Evolutionary conservation across 2,113 vertebrate species (phyloP).

Genomic region (Glareola pratincola): DNA sequence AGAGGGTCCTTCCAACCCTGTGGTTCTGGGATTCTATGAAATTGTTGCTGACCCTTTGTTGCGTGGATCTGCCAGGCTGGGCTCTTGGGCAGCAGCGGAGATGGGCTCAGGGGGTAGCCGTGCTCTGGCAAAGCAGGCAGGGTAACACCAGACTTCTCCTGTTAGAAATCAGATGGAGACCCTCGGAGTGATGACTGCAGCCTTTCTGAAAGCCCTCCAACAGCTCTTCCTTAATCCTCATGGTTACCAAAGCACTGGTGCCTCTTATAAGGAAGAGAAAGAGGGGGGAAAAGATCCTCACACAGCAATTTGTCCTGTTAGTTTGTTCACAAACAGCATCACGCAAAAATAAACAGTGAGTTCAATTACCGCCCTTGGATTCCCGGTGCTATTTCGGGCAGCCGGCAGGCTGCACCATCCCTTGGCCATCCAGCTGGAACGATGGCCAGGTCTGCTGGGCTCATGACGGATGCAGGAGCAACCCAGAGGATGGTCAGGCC

Average conservation of each 20-base stretch:
- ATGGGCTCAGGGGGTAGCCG: neutral
- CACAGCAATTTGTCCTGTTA: neutral
- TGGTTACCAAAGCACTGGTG: neutral
- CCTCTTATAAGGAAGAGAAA: neutral
- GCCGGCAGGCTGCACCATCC: neutral
- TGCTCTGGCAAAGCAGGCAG: neutral
- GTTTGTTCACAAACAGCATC: neutral
- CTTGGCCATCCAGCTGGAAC: neutral
- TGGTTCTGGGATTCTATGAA: neutral
- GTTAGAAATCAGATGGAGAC: neutral
- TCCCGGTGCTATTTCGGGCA: neutral
- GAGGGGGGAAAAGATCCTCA: neutral
- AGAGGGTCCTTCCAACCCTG: no score
- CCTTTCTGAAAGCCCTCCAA: neutral
- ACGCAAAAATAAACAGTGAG: rapidly evolving
- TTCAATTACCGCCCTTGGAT: neutral
- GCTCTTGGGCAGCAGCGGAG: neutral
- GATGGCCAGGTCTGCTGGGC: neutral
- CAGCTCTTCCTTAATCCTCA: neutral
- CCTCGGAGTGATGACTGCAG: neutral
- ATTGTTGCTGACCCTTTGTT: rapidly evolving
- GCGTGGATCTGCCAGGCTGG: rapidly evolving
- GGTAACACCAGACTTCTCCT: neutral
- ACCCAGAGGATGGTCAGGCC: neutral
- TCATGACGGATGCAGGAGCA: neutral